A percentile compares a stretch with the other conserved stretches of the same genome.
Conservation (phyloP, 2,888 invertebrate genomes). For the Tetragnatha montana region DNA sequence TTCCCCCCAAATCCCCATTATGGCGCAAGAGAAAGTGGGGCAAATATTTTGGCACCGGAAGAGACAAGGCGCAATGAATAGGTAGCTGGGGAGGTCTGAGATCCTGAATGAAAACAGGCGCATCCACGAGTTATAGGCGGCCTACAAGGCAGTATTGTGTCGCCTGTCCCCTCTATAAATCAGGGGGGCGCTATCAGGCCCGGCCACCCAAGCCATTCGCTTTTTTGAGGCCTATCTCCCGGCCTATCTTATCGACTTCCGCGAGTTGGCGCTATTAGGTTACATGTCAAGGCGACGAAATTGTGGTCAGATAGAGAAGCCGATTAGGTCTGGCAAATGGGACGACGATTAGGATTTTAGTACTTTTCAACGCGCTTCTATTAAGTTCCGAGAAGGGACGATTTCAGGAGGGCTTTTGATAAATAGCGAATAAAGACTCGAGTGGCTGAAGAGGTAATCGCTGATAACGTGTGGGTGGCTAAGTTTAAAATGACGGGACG, state of each 20-base stretch:
- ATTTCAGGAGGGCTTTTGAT: no score
- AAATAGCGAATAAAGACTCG: no score
- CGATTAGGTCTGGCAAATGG: conserved; percentile 14
- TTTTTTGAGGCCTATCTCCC: conserved; percentile 44
- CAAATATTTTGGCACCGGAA: neutral
- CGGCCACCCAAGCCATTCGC: conserved; percentile 49
- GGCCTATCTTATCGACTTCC: conserved; percentile 58
- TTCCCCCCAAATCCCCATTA: no score
- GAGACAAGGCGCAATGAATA: conserved; percentile 64
- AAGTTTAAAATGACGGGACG: no score
- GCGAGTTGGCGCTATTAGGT: conserved; percentile 59
- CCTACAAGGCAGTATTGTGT: conserved; percentile 69
- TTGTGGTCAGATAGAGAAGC: conserved; percentile 54
- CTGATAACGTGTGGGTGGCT: no score
- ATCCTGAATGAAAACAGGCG: conserved; percentile 67
- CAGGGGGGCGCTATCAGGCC: conserved; percentile 32
- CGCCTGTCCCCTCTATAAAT: conserved; percentile 67
- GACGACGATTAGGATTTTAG: conserved; percentile 42
- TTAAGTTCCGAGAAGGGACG: no score
- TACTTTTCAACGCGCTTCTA: neutral
- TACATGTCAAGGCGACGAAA: conserved; percentile 55
- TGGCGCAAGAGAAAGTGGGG: no score
- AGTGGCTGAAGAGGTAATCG: no score
- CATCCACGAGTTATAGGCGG: conserved; percentile 64
- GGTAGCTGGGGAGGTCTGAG: conserved; percentile 65